phyloP scores from a whole-genome alignment of 2,113 vertebrate genomes.

The Motacilla tschutschensis region DNA sequence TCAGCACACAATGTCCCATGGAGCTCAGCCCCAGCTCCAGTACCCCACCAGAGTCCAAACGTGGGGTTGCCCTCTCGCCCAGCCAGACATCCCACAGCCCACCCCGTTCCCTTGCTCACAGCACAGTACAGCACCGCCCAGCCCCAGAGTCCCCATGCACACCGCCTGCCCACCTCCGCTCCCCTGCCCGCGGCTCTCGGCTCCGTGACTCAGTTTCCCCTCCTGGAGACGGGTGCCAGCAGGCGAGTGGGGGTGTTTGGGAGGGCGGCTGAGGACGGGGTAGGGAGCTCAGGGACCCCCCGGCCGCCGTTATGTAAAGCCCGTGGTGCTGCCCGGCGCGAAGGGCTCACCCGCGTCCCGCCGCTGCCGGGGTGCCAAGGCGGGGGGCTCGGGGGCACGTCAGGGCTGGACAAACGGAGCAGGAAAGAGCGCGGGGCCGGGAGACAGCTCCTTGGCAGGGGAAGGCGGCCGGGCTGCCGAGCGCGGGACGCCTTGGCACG shows the following conservation, averaged over 20 bases:
- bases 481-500: conserved; percentile 70
- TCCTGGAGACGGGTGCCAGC: rapidly evolving
- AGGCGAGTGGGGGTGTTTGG: not conserved
- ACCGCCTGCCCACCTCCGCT: not conserved
- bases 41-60: not conserved
- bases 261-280: not conserved
- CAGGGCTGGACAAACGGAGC: conserved; percentile 34
- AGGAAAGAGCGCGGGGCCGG: conserved; percentile 32
- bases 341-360: not conserved
- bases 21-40: not conserved
- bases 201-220: conserved; percentile 5
- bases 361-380: not conserved
- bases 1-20: not conserved
- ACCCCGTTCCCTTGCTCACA: not conserved
- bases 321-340: not conserved
- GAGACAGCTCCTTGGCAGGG: conserved; percentile 68
- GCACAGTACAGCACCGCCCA: not conserved
- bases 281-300: not conserved
- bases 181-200: not conserved
- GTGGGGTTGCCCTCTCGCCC: rapidly evolving
- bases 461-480: conserved; percentile 62
- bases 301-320: not conserved
- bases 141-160: not conserved
- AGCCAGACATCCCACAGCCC: not conserved
- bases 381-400: conserved; percentile 20